Evolutionary conservation across 2,888 invertebrate genomes (phyloP), one percentile per base, ranked within the genome.

Genomic region (Cataglyphis cursor): DNA sequence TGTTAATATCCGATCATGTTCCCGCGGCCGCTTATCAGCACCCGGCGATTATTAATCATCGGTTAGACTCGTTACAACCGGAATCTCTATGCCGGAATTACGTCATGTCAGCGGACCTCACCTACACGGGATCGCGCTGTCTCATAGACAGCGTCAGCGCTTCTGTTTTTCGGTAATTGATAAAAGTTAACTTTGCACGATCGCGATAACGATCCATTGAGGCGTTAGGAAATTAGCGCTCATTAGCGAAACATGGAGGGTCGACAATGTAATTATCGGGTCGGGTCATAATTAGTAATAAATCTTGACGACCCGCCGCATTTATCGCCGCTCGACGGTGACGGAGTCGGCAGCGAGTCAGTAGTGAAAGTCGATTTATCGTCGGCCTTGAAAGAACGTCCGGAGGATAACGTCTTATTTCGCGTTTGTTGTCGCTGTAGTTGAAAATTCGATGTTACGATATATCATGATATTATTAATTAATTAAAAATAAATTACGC

Each of bases 321-420:
- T 59, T 70, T 72, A 78, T 78, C 59, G 70, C 28, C 38, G 18
- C 31, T 64, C 64, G 61, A 61, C 31, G 24, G 41, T 78, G 57
- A 78, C 76, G 57, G 72, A n/a, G 57, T 18, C 72, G n/a, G 28
- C 68, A 38, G 21, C 28, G 41, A 72, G 38, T 38, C 75, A 76
- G 78, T 78, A 78, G 78, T 78, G 72, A 78, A 72, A 59, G 78
- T 78, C 78, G 73, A 78, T 72, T 72, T 78, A 78, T 78, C 73
- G 78, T 72, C 78, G 57, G 73, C 73, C 78, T 70, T 72, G 78
- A 24, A 72, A 31, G 31, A 78, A 59, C 57, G 10, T 68, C 24
- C n/a, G 21, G 10, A 8, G 24, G 31, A 41, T 44, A 59, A 78
- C 31, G 57, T 44, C 76, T 76, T 76, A 28, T 51, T 68, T n/a